Evolutionary conservation across 2,888 invertebrate genomes (phyloP).

Genomic region (Dolomedes plantarius): DNA sequence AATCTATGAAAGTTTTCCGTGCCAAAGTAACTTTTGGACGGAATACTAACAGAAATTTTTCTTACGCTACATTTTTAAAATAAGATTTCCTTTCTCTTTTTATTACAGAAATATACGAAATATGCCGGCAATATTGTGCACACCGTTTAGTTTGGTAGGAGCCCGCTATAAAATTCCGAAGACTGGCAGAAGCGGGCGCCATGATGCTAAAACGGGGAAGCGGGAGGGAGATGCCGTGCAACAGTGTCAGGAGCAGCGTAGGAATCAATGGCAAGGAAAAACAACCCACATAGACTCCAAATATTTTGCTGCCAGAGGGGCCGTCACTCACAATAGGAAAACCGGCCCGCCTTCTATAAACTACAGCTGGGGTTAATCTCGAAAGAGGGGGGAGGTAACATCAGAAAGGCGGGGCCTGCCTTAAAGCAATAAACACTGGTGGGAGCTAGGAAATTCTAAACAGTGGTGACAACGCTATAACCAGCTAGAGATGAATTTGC

Average conservation of each 20-base stretch:
- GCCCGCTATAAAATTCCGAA: too few species aligned
- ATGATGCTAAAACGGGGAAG: constrained; percentile 19
- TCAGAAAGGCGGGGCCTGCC: constrained; percentile 49
- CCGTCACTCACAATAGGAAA: constrained; percentile 57
- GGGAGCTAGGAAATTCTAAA: constrained; percentile 57
- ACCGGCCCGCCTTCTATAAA: constrained; percentile 34
- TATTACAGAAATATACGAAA: too few species aligned
- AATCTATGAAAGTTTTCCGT: too few species aligned
- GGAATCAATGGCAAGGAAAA: constrained; percentile 69
- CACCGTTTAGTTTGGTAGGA: too few species aligned
- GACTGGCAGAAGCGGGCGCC: background rate
- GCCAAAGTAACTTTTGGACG: too few species aligned
- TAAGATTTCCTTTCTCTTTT: too few species aligned
- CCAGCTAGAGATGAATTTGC: constrained; percentile 16
- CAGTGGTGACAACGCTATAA: constrained; percentile 34
- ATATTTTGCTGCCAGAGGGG: constrained; percentile 69
- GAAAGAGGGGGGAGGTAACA: constrained; percentile 33
- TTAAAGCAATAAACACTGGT: constrained; percentile 69
- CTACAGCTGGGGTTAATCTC: constrained; percentile 63
- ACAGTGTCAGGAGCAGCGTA: constrained; percentile 56
- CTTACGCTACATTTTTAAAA: too few species aligned
- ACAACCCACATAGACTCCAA: constrained; percentile 63
- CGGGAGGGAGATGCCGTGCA: constrained; percentile 12
- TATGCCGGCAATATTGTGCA: too few species aligned
- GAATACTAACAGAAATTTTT: too few species aligned